These are phyloP conservation scores for Formica exsecta DNA, from an alignment of 1,140 invertebrate genomes.

Conservation along the genomic window DNA sequence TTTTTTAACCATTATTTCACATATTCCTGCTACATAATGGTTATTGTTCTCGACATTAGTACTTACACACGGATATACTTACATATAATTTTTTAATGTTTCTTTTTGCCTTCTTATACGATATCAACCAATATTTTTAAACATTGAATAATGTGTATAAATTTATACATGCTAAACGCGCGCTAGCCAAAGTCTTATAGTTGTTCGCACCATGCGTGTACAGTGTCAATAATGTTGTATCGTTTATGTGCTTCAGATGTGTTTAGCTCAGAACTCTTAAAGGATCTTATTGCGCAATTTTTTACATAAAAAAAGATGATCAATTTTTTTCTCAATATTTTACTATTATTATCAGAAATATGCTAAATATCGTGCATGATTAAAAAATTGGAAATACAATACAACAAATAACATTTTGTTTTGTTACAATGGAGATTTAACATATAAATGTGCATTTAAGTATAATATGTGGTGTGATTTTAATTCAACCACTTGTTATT, in stretches of 20 bases:
- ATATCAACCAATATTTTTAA: slow-evolving; percentile 1
- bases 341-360: not conserved
- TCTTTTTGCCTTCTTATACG: slow-evolving; percentile 14
- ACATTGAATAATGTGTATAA: slow-evolving; percentile 7
- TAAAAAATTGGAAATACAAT: too few species aligned
- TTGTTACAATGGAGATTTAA: too few species aligned
- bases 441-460: not conserved
- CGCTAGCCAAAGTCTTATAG: slow-evolving; percentile 5
- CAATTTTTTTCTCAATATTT: not conserved
- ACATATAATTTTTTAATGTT: slow-evolving; percentile 27
- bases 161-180: slow-evolving; percentile 35
- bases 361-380: too few species aligned
- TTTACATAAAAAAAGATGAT: not conserved
- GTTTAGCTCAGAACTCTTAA: slow-evolving; percentile 33
- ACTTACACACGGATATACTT: slow-evolving; percentile 14
- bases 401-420: too few species aligned
- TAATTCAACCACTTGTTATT: not conserved
- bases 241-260: slow-evolving; percentile 34
- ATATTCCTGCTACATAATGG: not conserved
- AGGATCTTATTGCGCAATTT: slow-evolving; percentile 28
- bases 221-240: slow-evolving; percentile 23
- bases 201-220: slow-evolving; percentile 31
- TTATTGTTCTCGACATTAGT: not conserved
- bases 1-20: not conserved
- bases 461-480: not conserved